Percentiles rank a stretch among this genome's conserved stretches.
Evolutionary conservation across 2,888 invertebrate genomes (phyloP).

Genomic region (Punctoribates punctum): DNA sequence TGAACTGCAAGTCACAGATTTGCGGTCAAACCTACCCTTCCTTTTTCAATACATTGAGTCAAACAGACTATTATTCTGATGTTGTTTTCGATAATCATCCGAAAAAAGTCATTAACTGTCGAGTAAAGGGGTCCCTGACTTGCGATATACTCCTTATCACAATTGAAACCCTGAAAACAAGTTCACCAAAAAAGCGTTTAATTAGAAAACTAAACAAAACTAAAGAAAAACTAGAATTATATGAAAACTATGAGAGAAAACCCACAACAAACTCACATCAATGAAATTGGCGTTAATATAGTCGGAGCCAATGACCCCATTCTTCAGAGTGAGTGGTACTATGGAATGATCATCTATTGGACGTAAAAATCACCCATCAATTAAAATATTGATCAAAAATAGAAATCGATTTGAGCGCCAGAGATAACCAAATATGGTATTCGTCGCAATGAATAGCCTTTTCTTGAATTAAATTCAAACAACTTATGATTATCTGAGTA

Average conservation of each 20-base stretch:
- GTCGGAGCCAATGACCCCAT: constrained; percentile 8
- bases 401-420: background rate
- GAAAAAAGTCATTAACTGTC: constrained; percentile 69
- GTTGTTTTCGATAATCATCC: constrained; percentile 68
- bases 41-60: constrained; percentile 65
- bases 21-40: constrained; percentile 57
- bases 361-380: background rate
- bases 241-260: background rate
- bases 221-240: background rate
- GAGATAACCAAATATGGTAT: background rate
- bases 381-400: background rate
- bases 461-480: no score
- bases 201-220: background rate
- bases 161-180: constrained; percentile 62
- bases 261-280: background rate
- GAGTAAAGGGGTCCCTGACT: constrained; percentile 68
- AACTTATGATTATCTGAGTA: no score
- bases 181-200: background rate
- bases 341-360: constrained; percentile 26
- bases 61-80: constrained; percentile 68
- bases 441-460: background rate
- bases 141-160: constrained; percentile 67
- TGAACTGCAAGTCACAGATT: no score
- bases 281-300: constrained; percentile 34
- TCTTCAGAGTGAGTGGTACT: background rate